phyloP scores from a whole-genome alignment of 2,888 invertebrate species.

The Atethmia centrago region DNA sequence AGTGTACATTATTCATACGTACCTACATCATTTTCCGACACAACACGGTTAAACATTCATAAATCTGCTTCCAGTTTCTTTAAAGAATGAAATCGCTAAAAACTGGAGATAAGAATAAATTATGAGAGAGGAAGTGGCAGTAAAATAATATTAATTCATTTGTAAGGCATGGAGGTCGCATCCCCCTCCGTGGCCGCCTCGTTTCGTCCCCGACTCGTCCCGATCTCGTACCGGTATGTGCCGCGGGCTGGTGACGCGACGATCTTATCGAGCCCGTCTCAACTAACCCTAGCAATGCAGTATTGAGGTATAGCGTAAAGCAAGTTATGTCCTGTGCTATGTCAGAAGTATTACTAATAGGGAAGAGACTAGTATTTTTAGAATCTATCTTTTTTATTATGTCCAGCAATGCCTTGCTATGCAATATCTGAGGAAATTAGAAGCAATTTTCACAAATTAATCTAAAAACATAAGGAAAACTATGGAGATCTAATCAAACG shows the following conservation, averaged over 20 bases:
- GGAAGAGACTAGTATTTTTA: background rate
- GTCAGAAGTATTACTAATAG: background rate
- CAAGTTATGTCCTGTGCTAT: background rate
- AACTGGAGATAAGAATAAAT: conserved; percentile 85
- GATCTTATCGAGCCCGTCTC: conserved; percentile 59
- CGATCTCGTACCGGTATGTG: conserved; percentile 10
- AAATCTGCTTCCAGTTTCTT: conserved; percentile 65
- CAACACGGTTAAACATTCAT: conserved; percentile 65
- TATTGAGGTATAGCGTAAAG: background rate
- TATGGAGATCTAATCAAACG: conserved; percentile 19
- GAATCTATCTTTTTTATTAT: background rate
- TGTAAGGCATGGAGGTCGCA: conserved; percentile 65
- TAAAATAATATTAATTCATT: conserved; percentile 81
- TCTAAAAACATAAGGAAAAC: conserved; percentile 30
- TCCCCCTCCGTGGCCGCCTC: conserved; percentile 31
- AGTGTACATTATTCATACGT: conserved; percentile 61
- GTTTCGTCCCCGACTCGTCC: conserved; percentile 22
- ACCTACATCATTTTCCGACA: conserved; percentile 59
- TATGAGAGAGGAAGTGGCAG: conserved; percentile 80
- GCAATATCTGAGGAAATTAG: background rate
- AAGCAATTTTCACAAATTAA: conserved; percentile 12
- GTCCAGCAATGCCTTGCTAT: background rate
- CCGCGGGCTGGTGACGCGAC: conserved; percentile 52
- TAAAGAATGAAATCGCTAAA: conserved; percentile 64
- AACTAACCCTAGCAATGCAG: conserved; percentile 22